Evolutionary conservation across 2,797 vertebrate genomes (phyloP).

Genomic region (Coregonus suidteri): DNA sequence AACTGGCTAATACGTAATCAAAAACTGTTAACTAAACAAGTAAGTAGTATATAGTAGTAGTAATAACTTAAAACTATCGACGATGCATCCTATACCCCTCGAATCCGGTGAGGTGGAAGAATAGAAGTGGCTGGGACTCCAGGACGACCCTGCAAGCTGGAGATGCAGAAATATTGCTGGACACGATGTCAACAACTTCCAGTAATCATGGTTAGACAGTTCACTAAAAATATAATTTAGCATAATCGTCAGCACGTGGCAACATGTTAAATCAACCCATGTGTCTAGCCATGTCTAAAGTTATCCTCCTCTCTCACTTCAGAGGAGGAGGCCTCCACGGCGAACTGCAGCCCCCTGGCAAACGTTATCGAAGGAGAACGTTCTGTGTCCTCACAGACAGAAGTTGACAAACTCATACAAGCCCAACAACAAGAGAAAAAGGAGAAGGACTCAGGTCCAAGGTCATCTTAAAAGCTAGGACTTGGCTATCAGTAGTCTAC

Average conservation of each 20-base stretch:
- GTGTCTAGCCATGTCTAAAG: neutral
- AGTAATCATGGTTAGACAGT: neutral
- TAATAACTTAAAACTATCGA: neutral
- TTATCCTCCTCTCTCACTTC: neutral
- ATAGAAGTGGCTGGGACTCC: neutral
- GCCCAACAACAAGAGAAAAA: conserved; percentile 3
- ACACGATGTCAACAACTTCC: neutral
- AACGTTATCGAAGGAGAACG: neutral
- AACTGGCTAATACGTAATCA: neutral
- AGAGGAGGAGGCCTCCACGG: neutral
- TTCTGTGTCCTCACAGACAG: neutral
- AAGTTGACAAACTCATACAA: conserved; percentile 1
- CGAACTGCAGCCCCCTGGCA: neutral
- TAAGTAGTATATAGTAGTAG: neutral
- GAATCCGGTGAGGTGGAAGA: neutral
- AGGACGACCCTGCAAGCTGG: conserved; percentile 3
- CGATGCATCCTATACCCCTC: conserved; percentile 15
- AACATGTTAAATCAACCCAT: neutral
- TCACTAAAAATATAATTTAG: neutral
- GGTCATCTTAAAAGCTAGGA: conserved; percentile 30
- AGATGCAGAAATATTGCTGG: neutral
- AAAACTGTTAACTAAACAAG: no score
- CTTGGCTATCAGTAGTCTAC: neutral
- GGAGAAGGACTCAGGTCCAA: conserved; percentile 52
- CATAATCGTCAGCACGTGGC: neutral